Evolutionary conservation across 1,140 invertebrate genomes (phyloP).

Genomic region (Lethocerus indicus): DNA sequence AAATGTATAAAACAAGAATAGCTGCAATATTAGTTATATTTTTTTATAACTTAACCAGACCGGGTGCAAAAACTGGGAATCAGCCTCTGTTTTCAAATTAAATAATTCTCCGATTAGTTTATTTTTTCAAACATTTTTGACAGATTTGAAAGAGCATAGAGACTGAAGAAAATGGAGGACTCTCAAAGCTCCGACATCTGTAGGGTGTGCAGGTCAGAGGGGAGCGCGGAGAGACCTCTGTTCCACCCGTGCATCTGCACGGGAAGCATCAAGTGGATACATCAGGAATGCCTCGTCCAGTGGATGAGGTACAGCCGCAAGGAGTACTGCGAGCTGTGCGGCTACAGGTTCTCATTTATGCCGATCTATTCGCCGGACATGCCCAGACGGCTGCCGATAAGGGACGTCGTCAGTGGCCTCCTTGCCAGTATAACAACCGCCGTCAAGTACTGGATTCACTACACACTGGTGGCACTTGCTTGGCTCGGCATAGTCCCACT

Average conservation of each 20-base stretch:
- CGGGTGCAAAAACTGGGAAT: too few relatives aligned
- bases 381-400: slow-evolving; percentile 85
- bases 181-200: slow-evolving; percentile 68
- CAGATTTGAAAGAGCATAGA: too few relatives aligned
- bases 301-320: slow-evolving; percentile 93
- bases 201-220: slow-evolving; percentile 92
- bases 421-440: slow-evolving; percentile 78
- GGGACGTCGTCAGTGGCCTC: slow-evolving; percentile 76
- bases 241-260: slow-evolving; percentile 99
- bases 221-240: slow-evolving; percentile 61
- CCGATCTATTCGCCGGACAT: slow-evolving; percentile 99
- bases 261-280: slow-evolving; percentile 97
- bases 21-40: too few relatives aligned
- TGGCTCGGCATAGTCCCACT: slow-evolving; percentile 96
- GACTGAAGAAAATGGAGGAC: slow-evolving; percentile 20
- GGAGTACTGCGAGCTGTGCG: slow-evolving; percentile 97
- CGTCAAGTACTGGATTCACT: slow-evolving; percentile 91
- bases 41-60: too few relatives aligned
- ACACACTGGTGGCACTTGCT: slow-evolving; percentile 86
- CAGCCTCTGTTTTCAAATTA: too few relatives aligned
- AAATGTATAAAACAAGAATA: too few relatives aligned
- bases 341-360: slow-evolving; percentile 89
- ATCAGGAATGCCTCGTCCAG: slow-evolving; percentile 67
- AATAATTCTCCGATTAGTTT: too few relatives aligned
- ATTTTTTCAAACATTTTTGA: too few relatives aligned